A percentile compares a stretch with the other conserved stretches of the same genome.
Conservation (phyloP, 2,888 invertebrate genomes). For the Caenorhabditis uteleia region DNA sequence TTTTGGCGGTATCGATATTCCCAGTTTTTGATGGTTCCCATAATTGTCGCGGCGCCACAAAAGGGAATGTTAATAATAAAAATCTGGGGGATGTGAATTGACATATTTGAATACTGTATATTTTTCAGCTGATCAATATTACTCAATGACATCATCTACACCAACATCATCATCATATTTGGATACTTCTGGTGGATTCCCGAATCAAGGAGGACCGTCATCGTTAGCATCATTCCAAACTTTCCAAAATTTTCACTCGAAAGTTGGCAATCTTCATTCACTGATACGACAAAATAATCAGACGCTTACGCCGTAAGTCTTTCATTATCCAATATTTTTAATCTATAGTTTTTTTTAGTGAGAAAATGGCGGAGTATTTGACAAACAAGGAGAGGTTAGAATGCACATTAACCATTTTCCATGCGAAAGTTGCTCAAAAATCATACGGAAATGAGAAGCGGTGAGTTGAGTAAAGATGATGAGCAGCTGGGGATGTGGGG, state of each 20-base stretch:
- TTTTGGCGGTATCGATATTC: no score
- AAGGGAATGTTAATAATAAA: no score
- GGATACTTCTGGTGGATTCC: constrained; percentile 13
- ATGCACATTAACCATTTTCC: constrained; percentile 93
- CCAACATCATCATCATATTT: constrained; percentile 31
- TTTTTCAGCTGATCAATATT: constrained; percentile 41
- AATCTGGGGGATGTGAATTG: no score
- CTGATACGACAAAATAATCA: constrained; percentile 10
- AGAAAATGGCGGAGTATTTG: constrained; percentile 95
- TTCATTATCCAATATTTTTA: background rate
- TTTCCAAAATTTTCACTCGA: no score
- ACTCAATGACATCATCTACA: constrained; percentile 23
- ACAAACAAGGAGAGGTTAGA: constrained; percentile 60
- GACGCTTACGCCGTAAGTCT: constrained; percentile 3
- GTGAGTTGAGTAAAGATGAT: constrained; percentile 58
- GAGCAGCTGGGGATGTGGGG: constrained; percentile 9
- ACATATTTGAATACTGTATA: no score
- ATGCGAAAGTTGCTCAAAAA: constrained; percentile 99
- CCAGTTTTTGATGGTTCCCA: no score
- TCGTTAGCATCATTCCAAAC: no score
- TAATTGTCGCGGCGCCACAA: no score
- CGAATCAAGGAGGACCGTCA: background rate
- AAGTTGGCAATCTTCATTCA: constrained; percentile 18
- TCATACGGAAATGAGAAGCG: constrained; percentile 99
- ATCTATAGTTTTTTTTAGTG: constrained; percentile 72